phyloP scores from a whole-genome alignment of 2,113 vertebrate species.

The Anser cygnoides region DNA sequence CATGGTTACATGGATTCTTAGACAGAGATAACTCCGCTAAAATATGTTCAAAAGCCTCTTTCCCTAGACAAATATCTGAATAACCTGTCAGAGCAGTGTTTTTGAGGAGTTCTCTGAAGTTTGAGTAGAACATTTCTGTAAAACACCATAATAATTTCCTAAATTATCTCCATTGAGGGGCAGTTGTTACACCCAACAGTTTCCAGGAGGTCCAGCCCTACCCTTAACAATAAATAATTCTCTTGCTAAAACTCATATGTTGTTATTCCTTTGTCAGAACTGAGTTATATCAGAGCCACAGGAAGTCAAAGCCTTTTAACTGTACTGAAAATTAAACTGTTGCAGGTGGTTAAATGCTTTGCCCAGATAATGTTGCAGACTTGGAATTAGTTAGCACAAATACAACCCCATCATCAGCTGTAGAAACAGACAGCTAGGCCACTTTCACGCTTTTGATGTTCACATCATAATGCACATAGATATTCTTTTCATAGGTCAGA shows the following conservation, averaged over 20 bases:
- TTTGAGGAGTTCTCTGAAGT: background rate
- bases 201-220: background rate
- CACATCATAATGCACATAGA: background rate
- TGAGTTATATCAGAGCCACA: background rate
- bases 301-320: background rate
- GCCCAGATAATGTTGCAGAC: background rate
- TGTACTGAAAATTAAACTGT: background rate
- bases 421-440: background rate
- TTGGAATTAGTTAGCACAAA: background rate
- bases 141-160: background rate
- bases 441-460: background rate
- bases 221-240: background rate
- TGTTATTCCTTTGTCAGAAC: background rate
- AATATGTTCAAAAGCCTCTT: background rate
- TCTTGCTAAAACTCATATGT: background rate
- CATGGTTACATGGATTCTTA: background rate
- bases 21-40: background rate
- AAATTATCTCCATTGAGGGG: background rate
- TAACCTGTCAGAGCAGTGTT: background rate
- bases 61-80: background rate
- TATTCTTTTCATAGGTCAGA: background rate
- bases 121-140: background rate
- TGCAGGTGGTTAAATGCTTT: background rate
- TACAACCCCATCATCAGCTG: accelerated
- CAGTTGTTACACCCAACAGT: background rate